phyloP scores from a whole-genome alignment of 2,113 vertebrate genomes.

The Sprattus sprattus region DNA sequence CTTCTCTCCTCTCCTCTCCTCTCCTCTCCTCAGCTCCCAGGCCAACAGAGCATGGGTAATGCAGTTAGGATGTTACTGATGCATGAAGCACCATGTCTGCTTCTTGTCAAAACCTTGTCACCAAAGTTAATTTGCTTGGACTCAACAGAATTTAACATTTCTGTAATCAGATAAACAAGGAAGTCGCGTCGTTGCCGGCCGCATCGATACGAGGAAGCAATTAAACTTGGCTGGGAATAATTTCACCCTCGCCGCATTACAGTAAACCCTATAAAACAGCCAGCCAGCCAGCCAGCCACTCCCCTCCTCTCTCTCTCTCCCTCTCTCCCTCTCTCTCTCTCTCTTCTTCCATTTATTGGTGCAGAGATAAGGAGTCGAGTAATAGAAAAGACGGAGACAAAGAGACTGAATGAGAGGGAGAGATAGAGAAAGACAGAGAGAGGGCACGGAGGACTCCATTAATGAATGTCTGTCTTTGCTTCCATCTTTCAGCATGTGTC shows the following conservation, averaged over 20 bases:
- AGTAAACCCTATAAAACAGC: conserved; percentile 68
- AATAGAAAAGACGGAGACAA: neutral
- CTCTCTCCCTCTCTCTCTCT: neutral
- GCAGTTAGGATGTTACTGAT: conserved; percentile 73
- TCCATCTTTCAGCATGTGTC: conserved; percentile 61
- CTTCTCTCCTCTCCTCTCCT: neutral
- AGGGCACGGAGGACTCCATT: conserved; percentile 58
- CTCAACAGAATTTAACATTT: conserved; percentile 75
- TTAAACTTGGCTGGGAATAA: conserved; percentile 73
- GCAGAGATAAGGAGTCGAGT: conserved; percentile 35
- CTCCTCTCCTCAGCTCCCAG: conserved; percentile 51
- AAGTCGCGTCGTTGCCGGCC: conserved; percentile 69
- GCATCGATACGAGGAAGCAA: conserved; percentile 75
- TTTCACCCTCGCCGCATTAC: conserved; percentile 74
- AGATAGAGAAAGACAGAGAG: conserved; percentile 28
- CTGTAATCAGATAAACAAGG: conserved; percentile 77
- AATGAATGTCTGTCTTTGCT: conserved; percentile 60
- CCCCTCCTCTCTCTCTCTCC: conserved; percentile 48
- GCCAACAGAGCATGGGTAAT: conserved; percentile 74
- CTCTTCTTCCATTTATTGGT: conserved; percentile 29
- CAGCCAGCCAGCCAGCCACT: conserved; percentile 44
- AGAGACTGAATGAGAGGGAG: conserved; percentile 55
- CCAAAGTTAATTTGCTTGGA: conserved; percentile 77
- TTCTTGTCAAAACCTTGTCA: conserved; percentile 80
- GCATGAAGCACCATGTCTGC: conserved; percentile 73